These are phyloP conservation scores for Ceyx melanurus DNA, from an alignment of 2,113 vertebrate species.

Conservation along the genomic window DNA sequence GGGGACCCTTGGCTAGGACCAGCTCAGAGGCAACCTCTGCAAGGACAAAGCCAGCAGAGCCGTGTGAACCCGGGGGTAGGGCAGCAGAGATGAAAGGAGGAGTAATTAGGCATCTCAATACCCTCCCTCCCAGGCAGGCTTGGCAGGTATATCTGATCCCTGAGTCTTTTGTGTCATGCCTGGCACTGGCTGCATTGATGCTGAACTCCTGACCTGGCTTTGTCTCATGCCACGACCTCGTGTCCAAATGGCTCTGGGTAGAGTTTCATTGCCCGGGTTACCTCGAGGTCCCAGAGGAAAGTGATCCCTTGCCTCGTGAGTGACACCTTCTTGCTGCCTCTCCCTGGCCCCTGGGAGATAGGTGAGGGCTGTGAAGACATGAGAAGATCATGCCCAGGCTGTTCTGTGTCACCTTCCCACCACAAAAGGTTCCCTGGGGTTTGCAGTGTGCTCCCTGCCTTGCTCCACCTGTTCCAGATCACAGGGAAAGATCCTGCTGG, in stretches of 20 bases:
- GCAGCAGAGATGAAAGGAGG: conserved; percentile 5
- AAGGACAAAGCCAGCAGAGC: not conserved
- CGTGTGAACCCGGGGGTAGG: not conserved
- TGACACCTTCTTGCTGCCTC: not conserved
- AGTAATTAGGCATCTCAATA: conserved; percentile 33
- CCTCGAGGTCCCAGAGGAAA: conserved; percentile 62
- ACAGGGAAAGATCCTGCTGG: not conserved
- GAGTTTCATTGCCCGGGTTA: conserved; percentile 70
- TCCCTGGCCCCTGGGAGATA: not conserved
- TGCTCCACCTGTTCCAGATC: rapidly evolving
- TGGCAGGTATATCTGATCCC: conserved; percentile 13
- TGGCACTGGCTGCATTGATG: conserved; percentile 25
- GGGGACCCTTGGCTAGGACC: not conserved
- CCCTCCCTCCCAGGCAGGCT: conserved; percentile 11
- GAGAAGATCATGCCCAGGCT: not conserved
- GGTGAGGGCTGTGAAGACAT: not conserved
- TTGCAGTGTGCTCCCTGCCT: not conserved
- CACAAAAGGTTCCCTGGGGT: not conserved
- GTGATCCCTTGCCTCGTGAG: not conserved
- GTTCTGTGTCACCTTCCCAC: not conserved
- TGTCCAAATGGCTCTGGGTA: conserved; percentile 56
- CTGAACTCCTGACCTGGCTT: conserved; percentile 72
- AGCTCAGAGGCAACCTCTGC: not conserved
- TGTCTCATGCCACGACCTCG: conserved; percentile 29
- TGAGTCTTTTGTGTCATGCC: conserved; percentile 10